A percentile compares a stretch with the other conserved stretches of the same genome.
Evolutionary conservation across 2,113 vertebrate species (phyloP).

Genomic region (Jaculus jaculus): DNA sequence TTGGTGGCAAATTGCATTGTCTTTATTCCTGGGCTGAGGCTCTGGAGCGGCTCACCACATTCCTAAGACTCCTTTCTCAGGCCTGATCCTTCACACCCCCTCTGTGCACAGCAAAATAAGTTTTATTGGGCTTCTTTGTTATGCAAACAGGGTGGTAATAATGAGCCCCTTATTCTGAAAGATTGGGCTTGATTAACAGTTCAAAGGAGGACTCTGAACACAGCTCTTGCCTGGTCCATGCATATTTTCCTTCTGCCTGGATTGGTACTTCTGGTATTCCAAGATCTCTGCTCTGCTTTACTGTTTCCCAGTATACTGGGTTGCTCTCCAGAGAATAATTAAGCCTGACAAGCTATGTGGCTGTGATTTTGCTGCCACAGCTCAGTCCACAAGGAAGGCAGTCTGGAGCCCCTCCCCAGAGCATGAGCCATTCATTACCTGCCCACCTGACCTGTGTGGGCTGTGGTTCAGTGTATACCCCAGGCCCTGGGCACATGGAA

Average conservation of each 20-base stretch:
- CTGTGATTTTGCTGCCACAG: neutral
- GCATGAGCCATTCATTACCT: neutral
- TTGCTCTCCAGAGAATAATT: conserved; percentile 22
- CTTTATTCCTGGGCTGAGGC: conserved; percentile 87
- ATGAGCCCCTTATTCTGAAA: conserved; percentile 85
- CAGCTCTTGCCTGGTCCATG: conserved; percentile 21
- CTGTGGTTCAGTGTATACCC: too few species aligned
- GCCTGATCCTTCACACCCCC: conserved; percentile 83
- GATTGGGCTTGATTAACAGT: conserved; percentile 87
- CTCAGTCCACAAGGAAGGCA: neutral
- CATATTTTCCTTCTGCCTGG: conserved; percentile 66
- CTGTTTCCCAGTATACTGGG: neutral
- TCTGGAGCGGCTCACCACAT: conserved; percentile 80
- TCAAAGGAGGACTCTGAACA: conserved; percentile 83
- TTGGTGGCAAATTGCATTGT: conserved; percentile 92
- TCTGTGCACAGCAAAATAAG: conserved; percentile 79
- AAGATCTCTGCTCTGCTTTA: neutral
- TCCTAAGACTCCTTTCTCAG: conserved; percentile 83
- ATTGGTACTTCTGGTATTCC: conserved; percentile 45
- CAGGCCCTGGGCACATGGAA: neutral
- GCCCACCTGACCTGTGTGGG: neutral
- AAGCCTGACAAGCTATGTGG: neutral
- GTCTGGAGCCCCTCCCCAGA: neutral
- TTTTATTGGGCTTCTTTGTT: conserved; percentile 88
- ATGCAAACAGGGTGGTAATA: conserved; percentile 87